Evolutionary conservation across 2,888 invertebrate species (phyloP).

Genomic region (Disparrhopalites patrizii): DNA sequence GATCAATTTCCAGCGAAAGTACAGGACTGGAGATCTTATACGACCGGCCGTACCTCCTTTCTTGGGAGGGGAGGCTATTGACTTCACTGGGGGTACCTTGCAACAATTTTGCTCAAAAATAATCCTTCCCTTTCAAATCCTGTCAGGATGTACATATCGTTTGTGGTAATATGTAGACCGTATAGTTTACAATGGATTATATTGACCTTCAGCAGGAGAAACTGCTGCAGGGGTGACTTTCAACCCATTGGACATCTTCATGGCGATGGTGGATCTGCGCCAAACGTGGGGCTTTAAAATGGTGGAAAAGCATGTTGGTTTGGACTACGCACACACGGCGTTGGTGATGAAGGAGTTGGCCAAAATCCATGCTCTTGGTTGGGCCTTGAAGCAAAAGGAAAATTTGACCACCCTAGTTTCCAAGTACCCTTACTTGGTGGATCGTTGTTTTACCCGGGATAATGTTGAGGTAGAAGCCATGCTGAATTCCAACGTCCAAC

Average conservation of each 20-base stretch:
- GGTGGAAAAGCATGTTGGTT: conserved; percentile 32
- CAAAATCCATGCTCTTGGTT: conserved; percentile 26
- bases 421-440: conserved; percentile 6
- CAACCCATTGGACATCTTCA: conserved; percentile 27
- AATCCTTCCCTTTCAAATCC: no score
- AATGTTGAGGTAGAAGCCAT: not conserved
- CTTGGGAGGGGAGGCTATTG: conserved; percentile 27
- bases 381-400: conserved; percentile 7
- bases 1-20: conserved; percentile 27
- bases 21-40: not conserved
- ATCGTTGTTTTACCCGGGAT: not conserved
- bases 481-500: not conserved
- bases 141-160: no score
- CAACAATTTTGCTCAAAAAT: no score
- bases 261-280: conserved; percentile 43
- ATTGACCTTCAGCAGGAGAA: no score
- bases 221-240: no score
- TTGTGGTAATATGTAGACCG: not conserved
- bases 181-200: not conserved
- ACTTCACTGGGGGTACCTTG: conserved; percentile 17
- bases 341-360: conserved; percentile 41
- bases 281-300: conserved; percentile 39
- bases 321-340: conserved; percentile 35
- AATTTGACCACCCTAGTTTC: not conserved
- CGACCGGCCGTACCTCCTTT: conserved; percentile 31